phyloP scores from a whole-genome alignment of 2,113 vertebrate species.

The Romanogobio albipinnatus region DNA sequence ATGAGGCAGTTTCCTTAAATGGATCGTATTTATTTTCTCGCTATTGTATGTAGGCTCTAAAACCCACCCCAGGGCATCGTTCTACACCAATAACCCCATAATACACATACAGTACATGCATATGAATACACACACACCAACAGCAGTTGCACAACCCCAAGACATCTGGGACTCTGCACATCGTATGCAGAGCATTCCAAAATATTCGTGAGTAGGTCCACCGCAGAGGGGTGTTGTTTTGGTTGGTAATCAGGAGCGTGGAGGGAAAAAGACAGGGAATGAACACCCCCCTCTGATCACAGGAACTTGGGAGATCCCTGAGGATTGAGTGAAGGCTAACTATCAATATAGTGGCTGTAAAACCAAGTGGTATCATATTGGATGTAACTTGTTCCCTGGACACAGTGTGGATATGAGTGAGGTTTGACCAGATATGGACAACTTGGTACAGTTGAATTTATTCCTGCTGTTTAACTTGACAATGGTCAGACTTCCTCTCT shows the following conservation, averaged over 20 bases:
- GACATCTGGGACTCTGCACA: slow-evolving; percentile 37
- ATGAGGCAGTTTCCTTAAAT: background rate
- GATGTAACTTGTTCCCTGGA: background rate
- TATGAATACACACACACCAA: slow-evolving; percentile 12
- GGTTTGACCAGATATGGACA: background rate
- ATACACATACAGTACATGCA: background rate
- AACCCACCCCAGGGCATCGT: background rate
- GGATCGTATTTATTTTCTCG: background rate
- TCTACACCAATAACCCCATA: background rate
- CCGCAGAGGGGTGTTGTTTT: slow-evolving; percentile 64
- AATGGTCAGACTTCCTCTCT: background rate
- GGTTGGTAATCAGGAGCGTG: slow-evolving; percentile 58
- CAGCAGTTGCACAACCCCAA: slow-evolving; percentile 14
- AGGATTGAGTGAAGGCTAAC: slow-evolving; percentile 47
- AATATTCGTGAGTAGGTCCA: slow-evolving; percentile 60
- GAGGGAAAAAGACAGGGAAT: slow-evolving; percentile 54
- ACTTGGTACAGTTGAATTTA: background rate
- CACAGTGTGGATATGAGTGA: background rate
- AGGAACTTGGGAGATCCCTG: background rate
- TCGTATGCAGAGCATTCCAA: slow-evolving; percentile 56
- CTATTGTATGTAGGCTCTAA: background rate
- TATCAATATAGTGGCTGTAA: background rate
- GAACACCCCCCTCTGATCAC: background rate
- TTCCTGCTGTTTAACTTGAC: background rate
- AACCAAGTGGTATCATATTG: slow-evolving; percentile 3